Base-by-base conservation (phyloP, 2,888 invertebrate genomes). In the Lapara coniferarum region DNA sequence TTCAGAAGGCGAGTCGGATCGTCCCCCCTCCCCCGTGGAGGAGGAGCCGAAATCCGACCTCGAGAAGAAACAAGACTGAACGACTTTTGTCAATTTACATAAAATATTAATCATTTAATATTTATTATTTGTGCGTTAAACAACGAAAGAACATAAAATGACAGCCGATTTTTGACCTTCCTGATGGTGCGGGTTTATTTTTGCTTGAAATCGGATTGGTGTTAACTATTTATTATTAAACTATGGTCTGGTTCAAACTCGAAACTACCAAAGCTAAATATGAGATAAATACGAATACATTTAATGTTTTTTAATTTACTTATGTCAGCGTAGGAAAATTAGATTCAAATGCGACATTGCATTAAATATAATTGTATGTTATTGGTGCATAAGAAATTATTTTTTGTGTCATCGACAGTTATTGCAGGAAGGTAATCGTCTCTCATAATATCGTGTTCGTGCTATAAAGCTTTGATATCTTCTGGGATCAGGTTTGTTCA, bases 61-160 rank as follows among this genome's bases (percentile, higher is more conserved):
- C 37, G 89, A 90, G 63, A 93, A 92, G 75, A 93, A 92, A 90
- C 83, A 92, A 93, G 93, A 93, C 92, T 93, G 93, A 93, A 81
- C 74, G 73, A 57, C 63, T 67, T 49, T 63, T 63, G 63, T 63
- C 63, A 46, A 63, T 63, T 63, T 63, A 56, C 68, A 57, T 49
- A 67, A 69, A 46, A n/a, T 66, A 68, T 66, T 58, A 58, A 69
- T 10, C 16, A 52, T 44, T 53, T 51, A 25, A 56, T 66, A 52
- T 49, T 57, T 69, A 58, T 69, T 55, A 19, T 67, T 67, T 67
- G 44, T 56, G 55, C 19, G 10, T 46, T 46, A 44, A 46, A 59
- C 63, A 63, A 2, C 49, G 49, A 63, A 12, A 10, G 59, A 44
- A 19, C 13, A 6, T 49, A 16, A 46, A 19, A 56, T 56, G 12